Evolutionary conservation across 2,797 vertebrate genomes (phyloP).

Genomic region (Xiphophorus birchmanni): DNA sequence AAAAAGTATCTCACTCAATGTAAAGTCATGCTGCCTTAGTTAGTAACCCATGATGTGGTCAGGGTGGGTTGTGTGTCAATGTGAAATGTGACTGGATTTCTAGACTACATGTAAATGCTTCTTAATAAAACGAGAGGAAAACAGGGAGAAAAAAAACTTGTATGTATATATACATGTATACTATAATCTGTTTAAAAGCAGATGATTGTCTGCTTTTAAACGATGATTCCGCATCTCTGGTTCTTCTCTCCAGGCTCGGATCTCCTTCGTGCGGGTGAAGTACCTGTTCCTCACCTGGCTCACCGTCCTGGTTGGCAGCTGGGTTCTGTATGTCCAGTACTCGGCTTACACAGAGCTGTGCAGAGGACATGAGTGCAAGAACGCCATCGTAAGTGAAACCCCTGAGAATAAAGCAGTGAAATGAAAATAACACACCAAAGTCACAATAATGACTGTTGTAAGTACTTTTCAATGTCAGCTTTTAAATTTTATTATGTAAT

Average conservation of each 20-base stretch:
- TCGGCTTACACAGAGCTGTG: slow-evolving; percentile 97
- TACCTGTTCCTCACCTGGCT: slow-evolving; percentile 98
- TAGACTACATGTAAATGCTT: neutral
- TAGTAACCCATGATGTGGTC: slow-evolving; percentile 39
- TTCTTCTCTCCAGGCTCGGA: slow-evolving; percentile 83
- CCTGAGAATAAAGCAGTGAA: neutral
- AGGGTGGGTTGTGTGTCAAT: slow-evolving; percentile 28
- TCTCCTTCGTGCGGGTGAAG: slow-evolving; percentile 94
- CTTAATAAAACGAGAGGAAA: neutral
- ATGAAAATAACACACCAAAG: neutral
- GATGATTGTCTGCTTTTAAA: neutral
- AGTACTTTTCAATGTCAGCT: neutral
- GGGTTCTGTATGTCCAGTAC: slow-evolving; percentile 97
- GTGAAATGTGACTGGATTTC: neutral
- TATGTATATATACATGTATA: too few relatives aligned
- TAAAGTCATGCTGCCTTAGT: slow-evolving; percentile 35
- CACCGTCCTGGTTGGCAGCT: slow-evolving; percentile 95
- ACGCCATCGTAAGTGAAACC: slow-evolving; percentile 85
- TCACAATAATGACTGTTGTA: neutral
- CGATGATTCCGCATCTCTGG: neutral
- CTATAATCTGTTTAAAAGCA: too few relatives aligned
- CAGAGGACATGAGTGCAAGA: slow-evolving; percentile 96
- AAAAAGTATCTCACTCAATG: neutral
- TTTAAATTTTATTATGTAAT: neutral
- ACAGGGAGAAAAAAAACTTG: neutral